Percentiles rank a stretch among this genome's conserved stretches.
phyloP scores from a whole-genome alignment of 2,797 vertebrate genomes.

The Corythornis leucogaster region DNA sequence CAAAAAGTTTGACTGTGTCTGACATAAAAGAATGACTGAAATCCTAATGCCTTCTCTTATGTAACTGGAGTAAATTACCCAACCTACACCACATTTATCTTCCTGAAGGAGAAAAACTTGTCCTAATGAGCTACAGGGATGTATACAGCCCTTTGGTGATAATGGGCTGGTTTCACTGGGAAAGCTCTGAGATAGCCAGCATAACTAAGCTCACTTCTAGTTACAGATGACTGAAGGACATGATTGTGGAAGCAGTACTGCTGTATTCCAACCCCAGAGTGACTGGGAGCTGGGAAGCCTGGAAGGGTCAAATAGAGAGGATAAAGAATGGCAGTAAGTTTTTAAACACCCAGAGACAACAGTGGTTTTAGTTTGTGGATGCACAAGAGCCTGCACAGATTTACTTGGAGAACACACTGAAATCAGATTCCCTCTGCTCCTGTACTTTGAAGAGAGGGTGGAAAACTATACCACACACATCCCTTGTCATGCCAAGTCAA shows the following conservation, averaged over 20 bases:
- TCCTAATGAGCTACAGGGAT: constrained; percentile 13
- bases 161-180: not conserved
- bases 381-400: not conserved
- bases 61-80: not conserved
- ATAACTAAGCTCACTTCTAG: not conserved
- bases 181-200: not conserved
- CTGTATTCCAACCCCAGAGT: not conserved
- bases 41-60: not conserved
- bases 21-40: not conserved
- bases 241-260: not conserved
- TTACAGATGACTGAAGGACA: not conserved
- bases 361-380: not conserved
- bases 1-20: not conserved
- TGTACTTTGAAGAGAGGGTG: not conserved
- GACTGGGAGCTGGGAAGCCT: not conserved
- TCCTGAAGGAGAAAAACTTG: not conserved
- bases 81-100: not conserved
- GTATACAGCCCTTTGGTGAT: not conserved
- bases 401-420: not conserved
- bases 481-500: not conserved
- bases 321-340: not conserved
- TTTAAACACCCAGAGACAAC: not conserved
- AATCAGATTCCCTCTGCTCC: not conserved
- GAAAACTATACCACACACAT: not conserved
- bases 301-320: not conserved